Percentiles rank a stretch among this genome's conserved stretches.
These are phyloP conservation scores for Nanorana parkeri DNA, from an alignment of 2,113 vertebrate genomes.

Conservation along the genomic window DNA sequence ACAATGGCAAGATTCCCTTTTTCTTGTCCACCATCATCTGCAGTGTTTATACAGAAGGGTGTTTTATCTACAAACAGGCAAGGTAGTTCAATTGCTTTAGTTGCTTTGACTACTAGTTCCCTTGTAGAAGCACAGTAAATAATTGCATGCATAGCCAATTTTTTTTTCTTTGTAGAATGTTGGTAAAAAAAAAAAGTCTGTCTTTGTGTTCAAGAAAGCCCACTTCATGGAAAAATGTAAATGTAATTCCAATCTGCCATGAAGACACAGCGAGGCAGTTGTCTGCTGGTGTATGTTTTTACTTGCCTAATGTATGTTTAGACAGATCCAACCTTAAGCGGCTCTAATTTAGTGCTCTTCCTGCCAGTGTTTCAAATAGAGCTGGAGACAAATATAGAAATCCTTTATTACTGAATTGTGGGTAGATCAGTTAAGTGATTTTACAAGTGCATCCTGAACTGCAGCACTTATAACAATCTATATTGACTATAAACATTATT, in stretches of 20 bases:
- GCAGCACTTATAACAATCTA: not conserved
- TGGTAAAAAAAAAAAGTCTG: not conserved
- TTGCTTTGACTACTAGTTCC: constrained; percentile 47
- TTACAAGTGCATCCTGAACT: not conserved
- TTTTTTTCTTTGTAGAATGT: not conserved
- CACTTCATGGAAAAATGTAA: constrained; percentile 39
- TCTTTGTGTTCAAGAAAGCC: not conserved
- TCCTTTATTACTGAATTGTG: not conserved
- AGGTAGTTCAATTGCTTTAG: constrained; percentile 26
- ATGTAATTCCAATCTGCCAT: constrained; percentile 29
- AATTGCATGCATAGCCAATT: constrained; percentile 20
- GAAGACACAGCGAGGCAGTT: constrained; percentile 30
- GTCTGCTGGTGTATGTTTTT: constrained; percentile 35
- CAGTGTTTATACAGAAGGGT: not conserved
- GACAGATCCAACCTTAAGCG: constrained; percentile 32
- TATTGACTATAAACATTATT: too few species aligned
- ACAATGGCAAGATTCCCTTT: constrained; percentile 37
- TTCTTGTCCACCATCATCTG: not conserved
- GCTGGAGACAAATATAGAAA: constrained; percentile 32
- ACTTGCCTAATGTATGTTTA: constrained; percentile 41
- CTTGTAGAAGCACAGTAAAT: constrained; percentile 44
- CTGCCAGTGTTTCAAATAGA: constrained; percentile 14
- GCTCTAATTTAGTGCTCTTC: constrained; percentile 7
- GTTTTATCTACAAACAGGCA: constrained; percentile 1
- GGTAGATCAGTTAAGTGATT: not conserved